Conservation (phyloP, 1,140 invertebrate genomes). For the Drosophila albomicans region DNA sequence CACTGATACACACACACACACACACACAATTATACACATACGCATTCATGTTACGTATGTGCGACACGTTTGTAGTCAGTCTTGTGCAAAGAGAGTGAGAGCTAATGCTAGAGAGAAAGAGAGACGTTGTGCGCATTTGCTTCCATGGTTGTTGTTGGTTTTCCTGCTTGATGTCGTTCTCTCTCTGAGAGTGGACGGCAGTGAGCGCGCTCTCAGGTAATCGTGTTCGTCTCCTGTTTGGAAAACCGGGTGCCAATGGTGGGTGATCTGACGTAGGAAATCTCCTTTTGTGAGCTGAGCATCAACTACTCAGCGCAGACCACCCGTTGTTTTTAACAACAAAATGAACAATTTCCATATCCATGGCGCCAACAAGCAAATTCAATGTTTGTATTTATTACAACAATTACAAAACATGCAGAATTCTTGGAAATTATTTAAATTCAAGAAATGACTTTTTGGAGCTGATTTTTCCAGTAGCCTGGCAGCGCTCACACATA, state of each 20-base stretch:
- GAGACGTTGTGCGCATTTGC: constrained; percentile 8
- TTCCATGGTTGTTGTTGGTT: constrained; percentile 18
- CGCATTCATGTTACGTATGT: background rate
- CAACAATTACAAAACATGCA: no score
- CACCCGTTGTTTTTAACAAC: background rate
- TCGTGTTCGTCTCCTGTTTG: constrained; percentile 19
- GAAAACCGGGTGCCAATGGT: constrained; percentile 34
- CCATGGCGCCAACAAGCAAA: background rate
- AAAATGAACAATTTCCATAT: constrained; percentile 3
- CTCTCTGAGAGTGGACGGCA: constrained; percentile 4
- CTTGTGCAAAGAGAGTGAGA: constrained; percentile 16
- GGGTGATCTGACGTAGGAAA: constrained; percentile 25
- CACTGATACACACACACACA: no score
- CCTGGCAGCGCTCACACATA: constrained; percentile 3
- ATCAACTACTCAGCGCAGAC: background rate
- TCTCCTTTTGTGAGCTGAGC: constrained; percentile 13
- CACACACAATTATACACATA: constrained; percentile 1
- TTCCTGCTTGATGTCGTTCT: constrained; percentile 29
- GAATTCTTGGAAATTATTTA: background rate
- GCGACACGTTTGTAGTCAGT: constrained; percentile 5
- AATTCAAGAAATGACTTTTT: constrained; percentile 15
- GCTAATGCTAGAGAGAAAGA: background rate
- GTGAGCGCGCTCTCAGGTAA: constrained; percentile 18
- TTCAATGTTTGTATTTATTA: constrained; percentile 3
- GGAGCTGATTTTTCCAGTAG: constrained; percentile 8